Base-by-base conservation (phyloP, 2,888 invertebrate genomes). In the Anarsia innoxiella region DNA sequence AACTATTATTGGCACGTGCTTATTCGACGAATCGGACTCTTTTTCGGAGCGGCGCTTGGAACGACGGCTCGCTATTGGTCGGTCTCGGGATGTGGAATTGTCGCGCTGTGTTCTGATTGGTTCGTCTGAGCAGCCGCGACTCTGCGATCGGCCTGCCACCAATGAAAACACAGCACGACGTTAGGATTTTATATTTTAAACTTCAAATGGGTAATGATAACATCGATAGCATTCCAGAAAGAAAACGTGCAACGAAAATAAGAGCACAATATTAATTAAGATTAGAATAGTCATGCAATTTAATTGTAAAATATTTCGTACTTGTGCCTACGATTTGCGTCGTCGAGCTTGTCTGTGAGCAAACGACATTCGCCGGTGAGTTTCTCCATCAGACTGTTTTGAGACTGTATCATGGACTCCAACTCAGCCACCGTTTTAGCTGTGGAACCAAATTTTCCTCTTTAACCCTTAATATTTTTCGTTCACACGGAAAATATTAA, bases 331-430 rank as follows among this genome's bases (percentile, higher is more conserved):
- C 90, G 87, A 82, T 90, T 91, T 77, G 93, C 90, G 83, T 93
- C 93, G 88, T 95, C 94, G 88, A 95, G 90, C 89, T 93, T 94
- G 87, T 91, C 89, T 74, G 94, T 94, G 84, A 95, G 90, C 84
- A 88, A 88, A 87, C 93, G 94, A 88, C 94, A 94, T 88, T 95
- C 94, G 73, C 88, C 89, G 73, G 93, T 93, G 85, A 95, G 90
- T 90, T 92, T 94, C 88, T 93, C 93, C 91, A 94, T 93, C 90
- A 94, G 92, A 89, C 91, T 91, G 89, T 93, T 93, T 90, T 95
- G 94, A 86, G 91, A 93, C 86, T 91, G 91, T 87, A 95, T 90
- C 91, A 93, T 91, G 79, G 91, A 89, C 89, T 94, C 94, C 87
- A 95, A 90, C 87, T 93, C 93, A 87, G 91, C 90, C 85, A 94